Evolutionary conservation across 2,113 vertebrate genomes (phyloP), one percentile per base, ranked within the genome.

Genomic region (Eira barbara): DNA sequence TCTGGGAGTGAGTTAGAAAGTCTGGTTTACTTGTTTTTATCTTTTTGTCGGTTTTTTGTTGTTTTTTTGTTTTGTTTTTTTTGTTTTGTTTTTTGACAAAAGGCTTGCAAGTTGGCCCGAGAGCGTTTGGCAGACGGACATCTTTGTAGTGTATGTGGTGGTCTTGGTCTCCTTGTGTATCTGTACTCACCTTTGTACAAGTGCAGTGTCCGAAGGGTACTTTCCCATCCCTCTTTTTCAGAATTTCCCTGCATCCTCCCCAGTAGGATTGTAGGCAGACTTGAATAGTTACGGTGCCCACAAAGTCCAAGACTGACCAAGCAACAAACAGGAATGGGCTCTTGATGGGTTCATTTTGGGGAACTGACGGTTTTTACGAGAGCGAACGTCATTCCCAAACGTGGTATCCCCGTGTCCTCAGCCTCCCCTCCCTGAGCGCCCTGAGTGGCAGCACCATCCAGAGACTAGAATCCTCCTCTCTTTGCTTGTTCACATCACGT

Each of bases 311-410:
- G 45, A 45, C 47, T 34, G 3, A 29, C 49, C 42, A 29, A 17
- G 74, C 63, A n/a, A 29, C 12, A 52, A 34, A 36, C 71, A 29
- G 49, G 23, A 52, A 4, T 13, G 42, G 21, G 34, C 31, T 61
- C 20, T n/a, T 52, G 39, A 5, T 31, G 34, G 13, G 6, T 3
- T 6, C 15, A 17, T 1, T 14, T 9, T 12, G 80, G 36, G 61
- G 10, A 29, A 4, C 0, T 2, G 20, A 1, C 13, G 1, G 21
- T 49, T 81, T 39, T 78, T 9, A 39, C 10, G 2, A 0, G 17
- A 6, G 7, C 10, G 73, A 39, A 4, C 13, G 4, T 31, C 11
- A 29, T 5, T 49, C 9, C 31, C 31, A 7, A 17, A 29, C 0
- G 2, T 3, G 8, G 13, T 7, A 0, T 47, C 47, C 42, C 45